These are phyloP conservation scores for Tetraodon nigroviridis DNA, from an alignment of 2,113 vertebrate species.

Conservation along the genomic window DNA sequence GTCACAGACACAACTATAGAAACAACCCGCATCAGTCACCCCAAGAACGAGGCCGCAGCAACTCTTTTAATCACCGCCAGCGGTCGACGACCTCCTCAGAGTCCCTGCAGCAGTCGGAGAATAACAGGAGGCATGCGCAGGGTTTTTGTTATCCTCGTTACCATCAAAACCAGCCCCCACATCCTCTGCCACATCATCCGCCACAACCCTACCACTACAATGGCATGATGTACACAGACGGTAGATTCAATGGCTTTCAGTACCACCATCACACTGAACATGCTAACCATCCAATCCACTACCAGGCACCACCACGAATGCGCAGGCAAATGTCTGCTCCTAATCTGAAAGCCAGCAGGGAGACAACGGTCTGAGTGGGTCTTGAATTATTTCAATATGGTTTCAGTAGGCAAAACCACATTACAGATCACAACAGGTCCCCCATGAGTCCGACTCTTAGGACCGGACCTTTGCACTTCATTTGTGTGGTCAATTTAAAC, in stretches of 20 bases:
- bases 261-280: conserved; percentile 73
- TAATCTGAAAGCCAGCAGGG: conserved; percentile 89
- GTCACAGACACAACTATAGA: conserved; percentile 57
- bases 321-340: conserved; percentile 92
- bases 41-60: conserved; percentile 85
- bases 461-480: conserved; percentile 60
- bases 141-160: conserved; percentile 76
- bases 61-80: conserved; percentile 85
- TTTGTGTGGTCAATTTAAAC: conserved; percentile 62
- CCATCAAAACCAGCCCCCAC: conserved; percentile 68
- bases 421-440: conserved; percentile 71
- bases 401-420: conserved; percentile 57
- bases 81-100: conserved; percentile 76
- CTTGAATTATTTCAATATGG: conserved; percentile 35
- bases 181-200: conserved; percentile 53
- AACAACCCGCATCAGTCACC: conserved; percentile 64
- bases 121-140: conserved; percentile 68
- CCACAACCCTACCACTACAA: conserved; percentile 68
- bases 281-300: conserved; percentile 71
- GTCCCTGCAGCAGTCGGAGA: conserved; percentile 63
- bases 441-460: conserved; percentile 39
- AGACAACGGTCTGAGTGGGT: conserved; percentile 84
- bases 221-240: conserved; percentile 49
- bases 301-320: conserved; percentile 88
- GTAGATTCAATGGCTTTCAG: conserved; percentile 55